Percentiles rank a stretch among this genome's conserved stretches.
Evolutionary conservation across 2,113 vertebrate species (phyloP).

Genomic region (Struthidea cinerea): DNA sequence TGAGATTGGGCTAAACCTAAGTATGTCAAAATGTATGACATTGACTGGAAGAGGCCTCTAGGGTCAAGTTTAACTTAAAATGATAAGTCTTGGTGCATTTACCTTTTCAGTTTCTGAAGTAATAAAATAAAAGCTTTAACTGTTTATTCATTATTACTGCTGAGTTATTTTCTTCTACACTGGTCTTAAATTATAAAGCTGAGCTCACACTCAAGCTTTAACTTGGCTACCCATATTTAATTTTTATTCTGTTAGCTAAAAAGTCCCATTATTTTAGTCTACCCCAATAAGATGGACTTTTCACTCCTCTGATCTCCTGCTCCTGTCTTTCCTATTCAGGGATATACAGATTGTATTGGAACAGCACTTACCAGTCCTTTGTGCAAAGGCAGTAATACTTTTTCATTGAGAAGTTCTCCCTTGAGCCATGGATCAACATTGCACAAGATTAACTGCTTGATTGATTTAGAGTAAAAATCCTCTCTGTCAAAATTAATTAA

Average conservation of each 20-base stretch:
- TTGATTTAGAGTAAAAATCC: not conserved
- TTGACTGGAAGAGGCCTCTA: not conserved
- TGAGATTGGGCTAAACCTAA: not conserved
- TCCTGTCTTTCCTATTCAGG: not conserved
- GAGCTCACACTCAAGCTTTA: not conserved
- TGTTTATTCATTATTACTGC: not conserved
- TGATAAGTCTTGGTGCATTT: not conserved
- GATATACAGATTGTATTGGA: not conserved
- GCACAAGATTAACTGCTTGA: not conserved
- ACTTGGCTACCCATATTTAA: fast-evolving
- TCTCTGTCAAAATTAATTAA: not conserved
- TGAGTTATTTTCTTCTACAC: not conserved
- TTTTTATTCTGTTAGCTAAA: not conserved
- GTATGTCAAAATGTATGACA: not conserved
- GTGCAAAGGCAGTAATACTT: not conserved
- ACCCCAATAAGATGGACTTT: not conserved
- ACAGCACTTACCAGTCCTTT: not conserved
- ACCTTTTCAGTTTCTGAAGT: not conserved
- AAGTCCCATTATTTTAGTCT: not conserved
- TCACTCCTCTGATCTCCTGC: not conserved
- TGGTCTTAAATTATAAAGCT: not conserved
- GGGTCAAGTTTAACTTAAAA: not conserved
- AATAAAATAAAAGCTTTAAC: not conserved
- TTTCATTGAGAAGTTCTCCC: not conserved
- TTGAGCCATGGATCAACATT: not conserved